Base-by-base conservation (phyloP, 2,797 vertebrate genomes). In the Steatocranus sp. region DNA sequence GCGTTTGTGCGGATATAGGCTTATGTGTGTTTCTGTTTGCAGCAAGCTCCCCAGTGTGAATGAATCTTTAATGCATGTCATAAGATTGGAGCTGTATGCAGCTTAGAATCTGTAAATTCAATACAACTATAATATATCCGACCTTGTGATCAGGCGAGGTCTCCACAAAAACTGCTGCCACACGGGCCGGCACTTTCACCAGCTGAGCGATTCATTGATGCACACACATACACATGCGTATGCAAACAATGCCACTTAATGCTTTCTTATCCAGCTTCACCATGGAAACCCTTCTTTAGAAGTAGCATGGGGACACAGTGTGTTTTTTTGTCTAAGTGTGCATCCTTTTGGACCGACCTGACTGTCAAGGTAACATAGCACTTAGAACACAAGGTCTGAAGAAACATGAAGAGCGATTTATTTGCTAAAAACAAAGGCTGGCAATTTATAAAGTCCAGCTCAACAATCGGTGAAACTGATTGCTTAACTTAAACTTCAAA, bases 251-350 rank as follows among this genome's bases (percentile, higher is more conserved):
- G 61, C 36, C 74, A 38, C 76, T 25, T 74, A 41, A 85, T 80
- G 76, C 80, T 73, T 82, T 53, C 83, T 74, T 53, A 86, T 86
- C 81, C 74, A 11, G 73, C 83, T 80, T 95, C 92, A 90, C 94
- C 92, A 94, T 93, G 92, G 94, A 91, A 95, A 95, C 93, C 48
- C 85, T 36, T 88, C 84, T 90, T 90, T 83, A 34, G 53, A 79
- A 81, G 81, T 53, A 86, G 80, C 50, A 1, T 7, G n/a, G 76
- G 79, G 82, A 86, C 85, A 78, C 15, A n/a, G 58, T 81, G 73
- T 83, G 61, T 84, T 20, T 82, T 82, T 90, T 51, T 77, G 61
- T 83, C 51, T 36, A 49, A 48, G 78, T 79, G 81, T 48, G 27
- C 7, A 6, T 91, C 82, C 54, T 85, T 84, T n/a, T 66, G 83